Percentiles rank a stretch among this genome's conserved stretches.
Conservation (phyloP, 2,888 invertebrate species). For the Tolmerus cingulatus region DNA sequence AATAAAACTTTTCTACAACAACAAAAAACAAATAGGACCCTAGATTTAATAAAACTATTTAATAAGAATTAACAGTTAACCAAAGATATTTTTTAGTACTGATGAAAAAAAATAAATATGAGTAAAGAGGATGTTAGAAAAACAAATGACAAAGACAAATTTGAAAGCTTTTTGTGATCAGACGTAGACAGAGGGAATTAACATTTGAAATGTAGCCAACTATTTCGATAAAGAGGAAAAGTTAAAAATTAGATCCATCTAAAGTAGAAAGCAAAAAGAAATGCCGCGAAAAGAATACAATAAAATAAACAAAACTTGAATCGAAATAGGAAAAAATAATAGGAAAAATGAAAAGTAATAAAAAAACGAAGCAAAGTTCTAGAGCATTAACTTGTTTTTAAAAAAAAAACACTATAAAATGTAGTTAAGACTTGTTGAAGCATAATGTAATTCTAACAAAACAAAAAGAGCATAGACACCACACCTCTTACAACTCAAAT, state of each 20-base stretch:
- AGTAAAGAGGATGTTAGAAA: neutral
- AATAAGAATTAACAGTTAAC: slow-evolving; percentile 31
- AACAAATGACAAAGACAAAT: slow-evolving; percentile 18
- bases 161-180: slow-evolving; percentile 35
- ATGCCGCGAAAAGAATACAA: neutral
- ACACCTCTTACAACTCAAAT: neutral
- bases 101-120: neutral
- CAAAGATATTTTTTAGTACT: slow-evolving; percentile 38
- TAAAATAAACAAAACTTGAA: neutral
- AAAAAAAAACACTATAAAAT: neutral
- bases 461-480: neutral
- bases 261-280: neutral
- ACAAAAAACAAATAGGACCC: neutral
- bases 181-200: neutral
- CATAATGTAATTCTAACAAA: slow-evolving; percentile 21
- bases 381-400: slow-evolving; percentile 10
- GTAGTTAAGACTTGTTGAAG: slow-evolving; percentile 30
- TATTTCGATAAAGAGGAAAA: neutral
- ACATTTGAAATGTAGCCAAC: neutral
- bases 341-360: neutral
- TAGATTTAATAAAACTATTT: neutral
- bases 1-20: slow-evolving; percentile 16
- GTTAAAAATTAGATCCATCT: neutral
- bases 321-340: neutral
- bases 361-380: neutral